A percentile compares a stretch with the other conserved stretches of the same genome.
Evolutionary conservation across 2,113 vertebrate species (phyloP).

Genomic region (Phocoena phocoena): DNA sequence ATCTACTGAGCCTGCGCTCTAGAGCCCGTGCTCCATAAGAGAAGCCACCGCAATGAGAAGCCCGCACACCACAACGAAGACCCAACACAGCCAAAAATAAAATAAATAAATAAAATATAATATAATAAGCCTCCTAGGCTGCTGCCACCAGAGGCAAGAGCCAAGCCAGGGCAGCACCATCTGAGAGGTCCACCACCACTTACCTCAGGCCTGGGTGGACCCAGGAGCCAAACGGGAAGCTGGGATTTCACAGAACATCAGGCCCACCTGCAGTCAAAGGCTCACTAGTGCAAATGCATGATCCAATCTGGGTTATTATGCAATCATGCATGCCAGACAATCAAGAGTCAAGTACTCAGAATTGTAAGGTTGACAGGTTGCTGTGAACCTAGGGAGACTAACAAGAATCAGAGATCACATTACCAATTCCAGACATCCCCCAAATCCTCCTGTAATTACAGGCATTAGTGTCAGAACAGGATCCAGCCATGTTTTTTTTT

Average conservation of each 20-base stretch:
- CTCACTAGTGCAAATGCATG: neutral
- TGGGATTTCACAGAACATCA: neutral
- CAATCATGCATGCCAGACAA: neutral
- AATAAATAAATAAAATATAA: no score
- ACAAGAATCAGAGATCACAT: slow-evolving; percentile 26
- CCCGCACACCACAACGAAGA: no score
- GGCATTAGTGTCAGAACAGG: slow-evolving; percentile 12
- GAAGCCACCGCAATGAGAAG: no score
- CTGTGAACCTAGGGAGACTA: neutral
- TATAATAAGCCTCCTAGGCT: neutral
- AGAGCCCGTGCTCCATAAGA: no score
- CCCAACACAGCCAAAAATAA: no score
- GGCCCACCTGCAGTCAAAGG: neutral
- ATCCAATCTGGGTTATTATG: neutral
- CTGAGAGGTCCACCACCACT: neutral
- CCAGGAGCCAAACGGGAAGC: neutral
- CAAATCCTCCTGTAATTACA: slow-evolving; percentile 8
- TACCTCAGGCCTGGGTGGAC: neutral
- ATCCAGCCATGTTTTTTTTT: neutral
- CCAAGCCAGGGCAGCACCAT: neutral
- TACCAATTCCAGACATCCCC: neutral
- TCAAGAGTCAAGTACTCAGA: neutral
- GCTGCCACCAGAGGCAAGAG: neutral
- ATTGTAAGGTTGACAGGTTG: neutral
- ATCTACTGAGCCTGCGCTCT: no score